Percentiles rank a stretch among this genome's conserved stretches.
phyloP scores from a whole-genome alignment of 64 coral and sea anemone genomes.

The Anthopleura sola region DNA sequence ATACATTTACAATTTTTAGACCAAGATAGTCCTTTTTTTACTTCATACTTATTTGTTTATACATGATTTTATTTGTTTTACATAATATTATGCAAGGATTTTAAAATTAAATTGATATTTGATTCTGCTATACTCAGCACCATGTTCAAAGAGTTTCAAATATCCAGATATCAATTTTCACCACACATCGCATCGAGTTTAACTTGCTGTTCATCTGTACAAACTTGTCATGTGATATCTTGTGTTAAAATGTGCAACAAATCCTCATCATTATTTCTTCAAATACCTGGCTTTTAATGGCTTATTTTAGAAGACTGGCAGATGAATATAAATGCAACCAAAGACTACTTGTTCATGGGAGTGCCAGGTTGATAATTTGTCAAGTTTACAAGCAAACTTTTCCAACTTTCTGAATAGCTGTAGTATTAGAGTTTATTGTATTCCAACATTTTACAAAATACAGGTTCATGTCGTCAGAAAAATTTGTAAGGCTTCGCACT shows the following conservation, averaged over 20 bases:
- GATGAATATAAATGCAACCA: background rate
- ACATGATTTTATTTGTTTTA: too few relatives aligned
- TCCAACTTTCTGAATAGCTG: too few relatives aligned
- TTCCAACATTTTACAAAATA: too few relatives aligned
- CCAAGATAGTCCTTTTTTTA: too few relatives aligned
- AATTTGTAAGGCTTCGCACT: too few relatives aligned
- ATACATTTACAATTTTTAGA: too few relatives aligned
- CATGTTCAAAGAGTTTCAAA: background rate
- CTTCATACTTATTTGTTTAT: too few relatives aligned
- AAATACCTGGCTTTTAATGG: background rate
- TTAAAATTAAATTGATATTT: background rate
- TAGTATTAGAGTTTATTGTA: too few relatives aligned
- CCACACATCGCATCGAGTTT: background rate
- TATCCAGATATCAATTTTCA: background rate
- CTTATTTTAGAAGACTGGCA: background rate
- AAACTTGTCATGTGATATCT: background rate
- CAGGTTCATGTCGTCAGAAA: too few relatives aligned
- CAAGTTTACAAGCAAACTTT: too few relatives aligned
- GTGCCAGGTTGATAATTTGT: too few relatives aligned
- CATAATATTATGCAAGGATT: background rate
- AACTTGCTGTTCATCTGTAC: background rate
- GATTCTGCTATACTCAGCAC: background rate
- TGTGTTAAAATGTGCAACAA: background rate
- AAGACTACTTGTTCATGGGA: background rate
- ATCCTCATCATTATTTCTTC: background rate